Percentiles rank a stretch among this genome's conserved stretches.
These are phyloP conservation scores for Calosoma granatense DNA, from an alignment of 1,140 invertebrate genomes.

Conservation along the genomic window DNA sequence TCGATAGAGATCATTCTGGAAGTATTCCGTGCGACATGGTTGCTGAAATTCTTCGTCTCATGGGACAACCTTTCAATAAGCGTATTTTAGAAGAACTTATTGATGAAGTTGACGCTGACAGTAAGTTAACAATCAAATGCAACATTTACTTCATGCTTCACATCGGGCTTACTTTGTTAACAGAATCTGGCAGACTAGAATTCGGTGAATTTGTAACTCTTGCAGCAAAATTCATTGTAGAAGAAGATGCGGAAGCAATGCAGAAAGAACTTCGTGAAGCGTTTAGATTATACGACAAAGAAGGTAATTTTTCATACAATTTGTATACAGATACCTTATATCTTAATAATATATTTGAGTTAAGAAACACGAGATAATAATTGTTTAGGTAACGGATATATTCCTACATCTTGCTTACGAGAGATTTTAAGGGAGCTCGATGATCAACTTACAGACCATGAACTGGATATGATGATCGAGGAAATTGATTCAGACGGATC, in stretches of 20 bases:
- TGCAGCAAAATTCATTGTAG: constrained; percentile 88
- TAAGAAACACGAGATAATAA: not conserved
- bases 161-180: constrained; percentile 7
- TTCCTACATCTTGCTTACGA: constrained; percentile 81
- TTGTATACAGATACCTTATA: too few relatives aligned
- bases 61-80: constrained; percentile 95
- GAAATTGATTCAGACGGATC: constrained; percentile 94
- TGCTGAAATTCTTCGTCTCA: constrained; percentile 83
- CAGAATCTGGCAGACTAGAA: constrained; percentile 87
- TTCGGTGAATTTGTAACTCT: constrained; percentile 92
- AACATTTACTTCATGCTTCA: constrained; percentile 10
- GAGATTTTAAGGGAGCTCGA: constrained; percentile 89
- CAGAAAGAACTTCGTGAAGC: constrained; percentile 88
- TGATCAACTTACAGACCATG: constrained; percentile 83
- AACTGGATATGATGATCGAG: constrained; percentile 91
- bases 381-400: constrained; percentile 81
- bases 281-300: constrained; percentile 81
- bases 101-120: constrained; percentile 91
- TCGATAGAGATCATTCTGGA: constrained; percentile 87
- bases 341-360: too few relatives aligned
- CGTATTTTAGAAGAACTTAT: constrained; percentile 90
- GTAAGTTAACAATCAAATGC: constrained; percentile 63
- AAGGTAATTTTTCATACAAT: constrained; percentile 53
- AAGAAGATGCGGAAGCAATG: constrained; percentile 88
- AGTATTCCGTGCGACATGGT: constrained; percentile 92